These are phyloP conservation scores for Peromyscus aztecus DNA, from an alignment of 2,797 vertebrate genomes.

Conservation along the genomic window DNA sequence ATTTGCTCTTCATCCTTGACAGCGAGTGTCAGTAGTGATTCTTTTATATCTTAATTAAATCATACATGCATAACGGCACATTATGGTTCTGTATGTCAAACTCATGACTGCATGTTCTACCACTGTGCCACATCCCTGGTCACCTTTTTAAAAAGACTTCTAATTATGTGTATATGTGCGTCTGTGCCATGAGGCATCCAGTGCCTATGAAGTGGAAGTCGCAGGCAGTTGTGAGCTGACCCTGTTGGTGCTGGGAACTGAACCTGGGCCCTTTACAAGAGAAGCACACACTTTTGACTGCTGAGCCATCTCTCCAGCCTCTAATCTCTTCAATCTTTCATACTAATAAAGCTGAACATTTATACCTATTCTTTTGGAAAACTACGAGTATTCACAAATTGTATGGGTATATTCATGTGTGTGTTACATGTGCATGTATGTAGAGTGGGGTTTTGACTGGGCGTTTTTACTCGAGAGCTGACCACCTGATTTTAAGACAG, in stretches of 20 bases:
- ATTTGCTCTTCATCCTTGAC: not conserved
- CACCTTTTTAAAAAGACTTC: not conserved
- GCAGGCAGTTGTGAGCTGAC: not conserved
- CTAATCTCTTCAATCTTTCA: conserved; percentile 14
- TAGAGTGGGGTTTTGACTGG: not conserved
- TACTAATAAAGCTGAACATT: not conserved
- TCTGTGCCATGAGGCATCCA: not conserved
- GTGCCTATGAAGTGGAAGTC: too few species aligned
- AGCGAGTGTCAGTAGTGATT: not conserved
- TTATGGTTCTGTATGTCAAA: not conserved
- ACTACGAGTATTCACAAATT: not conserved
- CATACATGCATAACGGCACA: not conserved
- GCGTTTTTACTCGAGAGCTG: not conserved
- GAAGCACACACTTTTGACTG: not conserved
- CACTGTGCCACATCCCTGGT: not conserved
- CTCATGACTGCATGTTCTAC: too few species aligned
- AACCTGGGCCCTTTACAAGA: not conserved
- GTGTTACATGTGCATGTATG: not conserved
- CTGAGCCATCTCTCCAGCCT: not conserved
- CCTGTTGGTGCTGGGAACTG: not conserved
- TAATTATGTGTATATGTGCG: not conserved
- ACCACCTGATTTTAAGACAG: not conserved
- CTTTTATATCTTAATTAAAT: conserved; percentile 25
- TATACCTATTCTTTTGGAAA: conserved; percentile 33
- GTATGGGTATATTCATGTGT: not conserved